Evolutionary conservation across 2,113 vertebrate genomes (phyloP), one percentile per base, ranked within the genome.

Genomic region (Varanus salvator): DNA sequence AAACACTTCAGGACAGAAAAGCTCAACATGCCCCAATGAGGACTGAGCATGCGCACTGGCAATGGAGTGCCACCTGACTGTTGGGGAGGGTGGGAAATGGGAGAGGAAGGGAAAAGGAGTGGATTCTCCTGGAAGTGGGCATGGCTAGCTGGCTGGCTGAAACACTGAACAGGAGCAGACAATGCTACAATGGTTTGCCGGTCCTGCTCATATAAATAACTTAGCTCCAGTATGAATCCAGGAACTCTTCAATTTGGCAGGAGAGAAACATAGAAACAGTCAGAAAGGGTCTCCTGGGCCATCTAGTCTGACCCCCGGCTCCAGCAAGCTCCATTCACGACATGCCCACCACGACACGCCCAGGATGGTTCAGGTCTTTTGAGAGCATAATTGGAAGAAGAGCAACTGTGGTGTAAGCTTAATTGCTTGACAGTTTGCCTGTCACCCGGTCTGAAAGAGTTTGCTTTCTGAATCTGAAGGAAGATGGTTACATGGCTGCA

Each of bases 351-450:
- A 44, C 38, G 38, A 44, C 38, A 44, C 3, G 38, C 38, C 38
- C 31, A 52, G 31, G 71, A 76, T 84, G 25, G 38, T 80, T 48
- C 44, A 72, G 54, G 68, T 83, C 60, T 89, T 75, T 75, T 68
- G 74, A 54, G n/a, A 69, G 60, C 4, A 27, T 78, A 85, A 84
- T 38, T 89, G 82, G 48, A 77, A 84, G 50, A 89, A 66, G 48
- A 68, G 54, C 25, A 14, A 57, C 14, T 68, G 54, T 12, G 44
- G 48, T 68, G 74, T 78, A 84, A 85, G 27, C 72, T 66, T 84
- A 89, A 89, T 89, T 89, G 84, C 88, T 23, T 85, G 72, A 85
- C 15, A 89, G 82, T 78, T 89, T 77, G 72, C 82, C 82, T 89
- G 34, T 78, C 83, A 69, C 60, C 76, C 75, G 6, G 38, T 50